phyloP scores from a whole-genome alignment of 2,888 invertebrate genomes.

The Pachycephus smyrnensis region DNA sequence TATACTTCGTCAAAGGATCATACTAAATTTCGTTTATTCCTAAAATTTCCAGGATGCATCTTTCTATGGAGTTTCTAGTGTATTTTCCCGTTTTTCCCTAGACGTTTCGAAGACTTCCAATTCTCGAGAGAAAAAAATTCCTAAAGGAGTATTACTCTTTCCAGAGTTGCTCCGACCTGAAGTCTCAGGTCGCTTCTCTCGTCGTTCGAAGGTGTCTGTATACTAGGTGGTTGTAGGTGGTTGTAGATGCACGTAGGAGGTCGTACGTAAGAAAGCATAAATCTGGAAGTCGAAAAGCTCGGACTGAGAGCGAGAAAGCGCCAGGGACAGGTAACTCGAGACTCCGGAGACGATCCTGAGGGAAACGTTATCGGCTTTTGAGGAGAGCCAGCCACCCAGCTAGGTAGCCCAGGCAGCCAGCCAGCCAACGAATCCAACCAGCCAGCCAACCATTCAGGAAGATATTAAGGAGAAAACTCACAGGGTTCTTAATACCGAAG shows the following conservation, averaged over 20 bases:
- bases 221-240: not conserved
- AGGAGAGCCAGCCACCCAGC: not conserved
- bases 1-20: not conserved
- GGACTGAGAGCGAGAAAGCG: not conserved
- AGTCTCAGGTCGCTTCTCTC: not conserved
- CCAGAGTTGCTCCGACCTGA: not conserved
- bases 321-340: not conserved
- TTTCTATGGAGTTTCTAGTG: no score
- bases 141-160: no score
- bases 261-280: not conserved
- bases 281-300: not conserved
- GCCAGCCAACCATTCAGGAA: not conserved
- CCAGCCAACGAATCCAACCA: no score
- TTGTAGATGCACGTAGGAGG: not conserved
- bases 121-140: no score
- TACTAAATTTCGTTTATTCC: no score
- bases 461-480: not conserved
- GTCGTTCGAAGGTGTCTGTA: not conserved
- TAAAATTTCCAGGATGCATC: no score
- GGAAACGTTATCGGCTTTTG: conserved; percentile 7
- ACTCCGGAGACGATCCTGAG: not conserved
- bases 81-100: no score
- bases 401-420: no score
- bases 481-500: not conserved
- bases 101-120: no score